Evolutionary conservation across 2,113 vertebrate genomes (phyloP).

Genomic region (Melanostigma gelatinosum): DNA sequence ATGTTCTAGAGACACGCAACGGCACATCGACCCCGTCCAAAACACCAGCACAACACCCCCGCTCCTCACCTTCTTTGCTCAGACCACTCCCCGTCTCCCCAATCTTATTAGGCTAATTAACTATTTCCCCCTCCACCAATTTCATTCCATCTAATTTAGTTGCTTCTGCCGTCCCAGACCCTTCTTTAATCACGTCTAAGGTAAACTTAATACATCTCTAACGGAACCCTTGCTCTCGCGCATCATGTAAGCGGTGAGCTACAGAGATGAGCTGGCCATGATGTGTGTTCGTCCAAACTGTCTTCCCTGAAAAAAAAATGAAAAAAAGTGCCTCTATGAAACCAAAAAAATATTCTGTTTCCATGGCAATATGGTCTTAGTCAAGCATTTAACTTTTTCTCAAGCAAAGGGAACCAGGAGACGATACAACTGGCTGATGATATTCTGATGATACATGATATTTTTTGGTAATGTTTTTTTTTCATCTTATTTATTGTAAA

Average conservation of each 20-base stretch:
- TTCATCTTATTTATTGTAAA: not conserved
- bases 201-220: conserved; percentile 50
- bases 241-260: conserved; percentile 33
- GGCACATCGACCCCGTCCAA: conserved; percentile 29
- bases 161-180: conserved; percentile 38
- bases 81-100: conserved; percentile 67
- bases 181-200: conserved; percentile 74
- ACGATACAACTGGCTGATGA: conserved; percentile 8
- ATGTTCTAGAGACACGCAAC: conserved; percentile 62
- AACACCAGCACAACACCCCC: conserved; percentile 29
- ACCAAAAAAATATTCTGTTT: conserved; percentile 70
- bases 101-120: conserved; percentile 84
- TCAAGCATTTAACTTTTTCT: conserved; percentile 63
- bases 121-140: conserved; percentile 66
- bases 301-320: conserved; percentile 22
- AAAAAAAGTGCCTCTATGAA: conserved; percentile 26
- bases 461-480: not conserved
- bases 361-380: conserved; percentile 75
- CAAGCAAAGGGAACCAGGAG: conserved; percentile 31
- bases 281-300: conserved; percentile 50
- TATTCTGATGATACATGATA: conserved; percentile 5
- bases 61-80: conserved; percentile 38
- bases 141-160: conserved; percentile 69
- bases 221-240: conserved; percentile 41
- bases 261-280: conserved; percentile 49